These are phyloP conservation scores for Myotis yumanensis DNA, from an alignment of 2,113 vertebrate genomes.

Conservation along the genomic window DNA sequence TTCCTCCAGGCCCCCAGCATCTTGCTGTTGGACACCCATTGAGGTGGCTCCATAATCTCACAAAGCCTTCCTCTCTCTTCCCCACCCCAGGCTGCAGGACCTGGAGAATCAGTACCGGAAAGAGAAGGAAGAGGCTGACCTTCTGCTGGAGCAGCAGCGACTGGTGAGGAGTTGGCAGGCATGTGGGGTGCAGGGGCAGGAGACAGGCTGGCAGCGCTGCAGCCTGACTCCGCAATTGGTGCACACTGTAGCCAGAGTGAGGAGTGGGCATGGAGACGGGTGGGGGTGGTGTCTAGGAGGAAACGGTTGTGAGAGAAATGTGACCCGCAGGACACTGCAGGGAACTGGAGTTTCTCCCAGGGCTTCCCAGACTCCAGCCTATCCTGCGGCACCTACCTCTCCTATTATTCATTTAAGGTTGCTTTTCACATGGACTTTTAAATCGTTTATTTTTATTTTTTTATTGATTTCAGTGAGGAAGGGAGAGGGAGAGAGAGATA, in stretches of 20 bases:
- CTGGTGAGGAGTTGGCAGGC: slow-evolving; percentile 82
- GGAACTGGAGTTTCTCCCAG: not conserved
- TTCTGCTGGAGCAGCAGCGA: slow-evolving; percentile 91
- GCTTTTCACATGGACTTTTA: not conserved
- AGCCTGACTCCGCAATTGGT: not conserved
- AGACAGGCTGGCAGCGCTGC: not conserved
- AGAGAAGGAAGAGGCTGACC: slow-evolving; percentile 93
- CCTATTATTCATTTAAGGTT: not conserved
- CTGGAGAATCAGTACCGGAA: slow-evolving; percentile 91
- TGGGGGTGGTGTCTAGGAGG: not conserved
- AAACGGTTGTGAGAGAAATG: not conserved
- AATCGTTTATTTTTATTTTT: not conserved
- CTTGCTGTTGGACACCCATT: not conserved
- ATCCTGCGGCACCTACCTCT: not conserved
- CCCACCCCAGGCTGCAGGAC: slow-evolving; percentile 87
- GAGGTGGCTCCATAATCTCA: not conserved
- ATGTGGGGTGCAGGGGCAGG: not conserved
- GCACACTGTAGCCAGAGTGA: not conserved
- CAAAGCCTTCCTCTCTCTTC: not conserved
- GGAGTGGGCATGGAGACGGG: no score
- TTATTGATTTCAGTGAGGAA: no score
- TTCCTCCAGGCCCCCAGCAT: not conserved
- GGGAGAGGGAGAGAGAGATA: no score
- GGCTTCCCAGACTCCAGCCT: not conserved
- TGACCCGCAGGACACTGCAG: not conserved